Conservation (phyloP, 2,113 vertebrate genomes). For the Aepyceros melampus region DNA sequence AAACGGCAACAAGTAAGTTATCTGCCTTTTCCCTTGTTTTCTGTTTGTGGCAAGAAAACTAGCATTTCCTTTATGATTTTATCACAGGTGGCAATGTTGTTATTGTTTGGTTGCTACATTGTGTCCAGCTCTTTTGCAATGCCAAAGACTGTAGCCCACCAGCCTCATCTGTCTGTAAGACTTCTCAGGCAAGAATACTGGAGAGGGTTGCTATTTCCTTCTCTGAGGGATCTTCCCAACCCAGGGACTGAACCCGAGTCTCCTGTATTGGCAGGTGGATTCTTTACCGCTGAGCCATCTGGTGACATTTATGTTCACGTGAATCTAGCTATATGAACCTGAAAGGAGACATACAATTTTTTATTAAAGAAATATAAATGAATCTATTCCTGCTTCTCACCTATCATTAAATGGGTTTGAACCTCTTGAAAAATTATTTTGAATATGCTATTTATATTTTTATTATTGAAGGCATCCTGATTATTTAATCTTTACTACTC, state of each 20-base stretch:
- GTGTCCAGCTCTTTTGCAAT: neutral
- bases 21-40: neutral
- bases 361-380: neutral
- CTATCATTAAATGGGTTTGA: neutral
- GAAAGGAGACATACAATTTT: neutral
- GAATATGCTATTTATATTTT: neutral
- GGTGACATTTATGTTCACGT: neutral
- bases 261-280: neutral
- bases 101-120: neutral
- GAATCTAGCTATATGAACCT: neutral
- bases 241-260: neutral
- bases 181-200: neutral
- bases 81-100: neutral
- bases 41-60: neutral
- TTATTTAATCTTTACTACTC: neutral
- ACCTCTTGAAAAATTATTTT: neutral
- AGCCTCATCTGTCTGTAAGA: neutral
- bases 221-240: neutral
- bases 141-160: neutral
- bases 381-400: neutral
- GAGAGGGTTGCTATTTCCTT: neutral
- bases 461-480: neutral
- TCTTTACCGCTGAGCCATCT: neutral
- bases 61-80: conserved; percentile 1
- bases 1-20: neutral